Evolutionary conservation across 2,797 vertebrate genomes (phyloP).

Genomic region (Leptodactylus fallax): DNA sequence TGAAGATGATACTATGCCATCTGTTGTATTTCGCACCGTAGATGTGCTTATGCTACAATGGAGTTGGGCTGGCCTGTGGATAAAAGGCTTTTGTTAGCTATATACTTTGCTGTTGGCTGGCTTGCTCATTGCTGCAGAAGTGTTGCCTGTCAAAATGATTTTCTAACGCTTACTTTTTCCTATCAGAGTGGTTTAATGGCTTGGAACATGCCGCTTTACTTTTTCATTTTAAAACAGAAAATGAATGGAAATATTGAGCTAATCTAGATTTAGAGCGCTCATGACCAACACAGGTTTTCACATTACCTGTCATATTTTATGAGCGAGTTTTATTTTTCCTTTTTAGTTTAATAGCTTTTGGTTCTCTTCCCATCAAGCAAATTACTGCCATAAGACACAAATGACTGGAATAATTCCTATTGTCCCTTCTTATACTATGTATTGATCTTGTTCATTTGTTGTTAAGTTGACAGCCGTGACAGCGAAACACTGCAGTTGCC

Average conservation of each 20-base stretch:
- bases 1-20: conserved; percentile 26
- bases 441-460: conserved; percentile 45
- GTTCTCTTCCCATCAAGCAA: conserved; percentile 57
- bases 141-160: conserved; percentile 65
- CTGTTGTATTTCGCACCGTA: conserved; percentile 7
- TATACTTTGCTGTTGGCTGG: conserved; percentile 60
- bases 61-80: conserved; percentile 29
- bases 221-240: conserved; percentile 60
- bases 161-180: conserved; percentile 61
- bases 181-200: conserved; percentile 56
- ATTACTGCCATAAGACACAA: conserved; percentile 51
- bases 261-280: conserved; percentile 49
- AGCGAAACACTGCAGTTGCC: conserved; percentile 16
- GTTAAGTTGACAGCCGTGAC: conserved; percentile 35
- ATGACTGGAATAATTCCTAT: conserved; percentile 52
- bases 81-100: conserved; percentile 58
- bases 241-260: conserved; percentile 59
- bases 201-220: conserved; percentile 50
- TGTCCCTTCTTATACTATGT: conserved; percentile 46
- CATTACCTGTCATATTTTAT: conserved; percentile 62
- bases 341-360: conserved; percentile 61
- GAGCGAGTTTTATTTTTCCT: conserved; percentile 57
- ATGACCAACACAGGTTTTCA: conserved; percentile 55
- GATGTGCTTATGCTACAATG: conserved; percentile 34
- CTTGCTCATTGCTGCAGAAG: conserved; percentile 65